Conservation (phyloP, 2,888 invertebrate genomes). For the Hyalella azteca region DNA sequence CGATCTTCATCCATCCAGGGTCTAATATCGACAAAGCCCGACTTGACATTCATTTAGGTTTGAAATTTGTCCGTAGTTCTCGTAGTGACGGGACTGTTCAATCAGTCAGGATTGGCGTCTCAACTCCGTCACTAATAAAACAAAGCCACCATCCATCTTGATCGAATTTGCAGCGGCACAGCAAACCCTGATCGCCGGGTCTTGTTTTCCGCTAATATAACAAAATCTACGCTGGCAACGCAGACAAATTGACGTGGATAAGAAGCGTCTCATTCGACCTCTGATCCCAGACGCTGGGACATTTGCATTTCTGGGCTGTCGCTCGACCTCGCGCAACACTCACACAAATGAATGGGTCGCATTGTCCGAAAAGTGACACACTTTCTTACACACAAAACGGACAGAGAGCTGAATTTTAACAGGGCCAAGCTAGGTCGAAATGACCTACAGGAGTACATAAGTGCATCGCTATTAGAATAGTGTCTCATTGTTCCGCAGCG, state of each 20-base stretch:
- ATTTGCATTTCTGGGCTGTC: not conserved
- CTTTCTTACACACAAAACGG: too few species aligned
- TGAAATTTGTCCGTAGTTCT: conserved; percentile 20
- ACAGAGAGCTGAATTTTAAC: too few species aligned
- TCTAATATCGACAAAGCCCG: conserved; percentile 22
- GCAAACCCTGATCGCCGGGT: conserved; percentile 13
- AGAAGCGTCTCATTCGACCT: conserved; percentile 25
- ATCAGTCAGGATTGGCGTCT: conserved; percentile 27
- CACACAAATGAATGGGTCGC: too few species aligned
- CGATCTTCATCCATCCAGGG: conserved; percentile 3
- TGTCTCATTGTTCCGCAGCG: too few species aligned
- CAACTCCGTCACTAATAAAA: conserved; percentile 26
- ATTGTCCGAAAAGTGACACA: too few species aligned
- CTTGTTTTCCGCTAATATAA: conserved; percentile 27
- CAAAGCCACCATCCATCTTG: conserved; percentile 32
- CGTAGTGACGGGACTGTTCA: conserved; percentile 24
- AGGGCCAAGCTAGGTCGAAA: too few species aligned
- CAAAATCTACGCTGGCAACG: conserved; percentile 21
- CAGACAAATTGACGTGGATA: conserved; percentile 33
- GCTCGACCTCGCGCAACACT: too few species aligned
- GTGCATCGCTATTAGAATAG: too few species aligned
- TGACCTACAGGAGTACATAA: too few species aligned
- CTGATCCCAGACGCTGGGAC: not conserved
- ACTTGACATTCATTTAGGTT: conserved; percentile 36
- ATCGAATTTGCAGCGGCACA: conserved; percentile 23